These are phyloP conservation scores for Phalloptychus januarius DNA, from an alignment of 2,797 vertebrate genomes.

Conservation along the genomic window DNA sequence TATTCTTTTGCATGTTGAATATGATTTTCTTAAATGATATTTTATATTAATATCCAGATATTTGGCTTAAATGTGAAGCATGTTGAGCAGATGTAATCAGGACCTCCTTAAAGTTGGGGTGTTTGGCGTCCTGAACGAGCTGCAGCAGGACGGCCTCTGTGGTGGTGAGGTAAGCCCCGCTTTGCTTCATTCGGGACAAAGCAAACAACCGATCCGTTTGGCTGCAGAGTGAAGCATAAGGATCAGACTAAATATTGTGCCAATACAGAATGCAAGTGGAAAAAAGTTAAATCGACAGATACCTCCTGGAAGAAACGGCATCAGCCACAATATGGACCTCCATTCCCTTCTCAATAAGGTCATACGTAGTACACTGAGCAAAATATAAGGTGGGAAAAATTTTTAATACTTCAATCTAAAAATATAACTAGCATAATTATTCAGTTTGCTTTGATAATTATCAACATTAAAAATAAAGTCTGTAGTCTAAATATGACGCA, in stretches of 20 bases:
- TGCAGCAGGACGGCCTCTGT: conserved; percentile 89
- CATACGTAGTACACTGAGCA: conserved; percentile 85
- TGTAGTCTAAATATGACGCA: not conserved
- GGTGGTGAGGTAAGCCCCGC: conserved; percentile 90
- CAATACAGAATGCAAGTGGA: not conserved
- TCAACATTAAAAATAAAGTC: not conserved
- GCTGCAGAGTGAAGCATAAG: conserved; percentile 67
- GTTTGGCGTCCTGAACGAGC: conserved; percentile 84
- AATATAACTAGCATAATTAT: no score
- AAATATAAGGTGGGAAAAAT: conserved; percentile 14
- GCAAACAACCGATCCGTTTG: conserved; percentile 90
- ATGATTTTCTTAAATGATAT: not conserved
- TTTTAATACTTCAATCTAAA: not conserved
- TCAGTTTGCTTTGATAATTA: not conserved
- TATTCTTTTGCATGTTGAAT: not conserved
- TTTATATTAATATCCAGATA: no score
- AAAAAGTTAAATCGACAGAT: conserved; percentile 8
- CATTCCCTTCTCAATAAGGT: conserved; percentile 86
- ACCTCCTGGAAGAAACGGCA: conserved; percentile 90
- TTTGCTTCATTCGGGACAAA: conserved; percentile 88
- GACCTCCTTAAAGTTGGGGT: conserved; percentile 91
- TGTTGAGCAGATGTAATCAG: not conserved
- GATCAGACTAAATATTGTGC: not conserved
- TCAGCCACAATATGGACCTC: conserved; percentile 91
- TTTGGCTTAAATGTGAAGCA: not conserved